phyloP scores from a whole-genome alignment of 2,888 invertebrate genomes.

The Lepidochrysops patricia region DNA sequence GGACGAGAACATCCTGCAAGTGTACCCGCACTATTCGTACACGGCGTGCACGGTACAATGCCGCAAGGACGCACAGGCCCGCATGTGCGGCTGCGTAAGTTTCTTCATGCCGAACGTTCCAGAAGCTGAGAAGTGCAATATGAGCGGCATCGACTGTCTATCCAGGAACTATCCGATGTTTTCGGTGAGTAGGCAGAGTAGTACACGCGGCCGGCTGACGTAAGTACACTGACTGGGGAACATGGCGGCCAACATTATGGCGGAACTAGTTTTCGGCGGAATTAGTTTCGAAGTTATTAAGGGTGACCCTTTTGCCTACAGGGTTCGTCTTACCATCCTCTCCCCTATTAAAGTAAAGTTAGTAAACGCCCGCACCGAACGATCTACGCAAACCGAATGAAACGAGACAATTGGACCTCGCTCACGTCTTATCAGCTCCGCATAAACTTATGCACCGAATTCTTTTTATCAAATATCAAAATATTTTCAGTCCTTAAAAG shows the following conservation, averaged over 20 bases:
- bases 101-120: conserved; percentile 81
- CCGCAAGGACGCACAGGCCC: conserved; percentile 78
- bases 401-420: too few relatives aligned
- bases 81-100: conserved; percentile 80
- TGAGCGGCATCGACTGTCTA: conserved; percentile 78
- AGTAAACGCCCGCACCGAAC: too few relatives aligned
- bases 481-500: conserved; percentile 48
- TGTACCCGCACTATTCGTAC: conserved; percentile 79
- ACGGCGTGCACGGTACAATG: conserved; percentile 84
- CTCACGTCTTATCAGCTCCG: too few relatives aligned
- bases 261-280: too few relatives aligned
- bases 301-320: too few relatives aligned
- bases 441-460: not conserved
- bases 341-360: too few relatives aligned
- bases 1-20: conserved; percentile 75
- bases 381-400: too few relatives aligned
- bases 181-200: conserved; percentile 69
- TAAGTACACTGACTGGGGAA: too few relatives aligned
- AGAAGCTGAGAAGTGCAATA: conserved; percentile 73
- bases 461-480: not conserved
- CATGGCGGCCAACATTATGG: too few relatives aligned
- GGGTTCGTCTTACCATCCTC: too few relatives aligned
- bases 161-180: conserved; percentile 77
- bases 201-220: too few relatives aligned
- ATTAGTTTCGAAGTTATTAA: too few relatives aligned